Conservation (phyloP, 2,888 invertebrate species). For the Drosophila neotestacea region DNA sequence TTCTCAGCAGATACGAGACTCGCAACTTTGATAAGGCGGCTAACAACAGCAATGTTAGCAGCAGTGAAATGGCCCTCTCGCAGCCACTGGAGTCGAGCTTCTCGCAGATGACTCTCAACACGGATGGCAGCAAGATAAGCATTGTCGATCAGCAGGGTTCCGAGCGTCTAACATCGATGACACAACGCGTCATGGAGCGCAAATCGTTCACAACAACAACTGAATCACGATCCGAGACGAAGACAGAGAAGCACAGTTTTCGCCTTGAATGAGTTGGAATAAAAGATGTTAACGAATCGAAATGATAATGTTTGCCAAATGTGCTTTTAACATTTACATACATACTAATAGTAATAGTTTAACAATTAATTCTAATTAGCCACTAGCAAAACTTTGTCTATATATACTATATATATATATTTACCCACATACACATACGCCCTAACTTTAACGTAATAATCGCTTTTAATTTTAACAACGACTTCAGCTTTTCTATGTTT, state of each 20-base stretch:
- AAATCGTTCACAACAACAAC: constrained; percentile 85
- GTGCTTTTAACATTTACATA: constrained; percentile 83
- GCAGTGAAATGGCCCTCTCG: constrained; percentile 66
- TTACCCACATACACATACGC: constrained; percentile 29
- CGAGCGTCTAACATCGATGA: constrained; percentile 84
- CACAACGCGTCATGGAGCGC: constrained; percentile 85
- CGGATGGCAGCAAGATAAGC: constrained; percentile 83
- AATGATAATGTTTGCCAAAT: constrained; percentile 78
- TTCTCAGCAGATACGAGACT: constrained; percentile 83
- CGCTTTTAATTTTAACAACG: constrained; percentile 11
- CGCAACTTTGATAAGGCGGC: constrained; percentile 83
- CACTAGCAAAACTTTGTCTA: constrained; percentile 68
- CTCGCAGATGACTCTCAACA: constrained; percentile 83
- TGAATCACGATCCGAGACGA: constrained; percentile 84
- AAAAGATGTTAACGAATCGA: constrained; percentile 23
- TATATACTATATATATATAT: constrained; percentile 44
- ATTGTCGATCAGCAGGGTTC: constrained; percentile 84
- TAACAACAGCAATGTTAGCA: constrained; percentile 50
- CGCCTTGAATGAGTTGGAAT: constrained; percentile 81
- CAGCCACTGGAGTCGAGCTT: constrained; percentile 84
- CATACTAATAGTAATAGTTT: constrained; percentile 79
- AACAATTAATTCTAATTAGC: constrained; percentile 77
- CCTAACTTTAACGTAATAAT: constrained; percentile 42
- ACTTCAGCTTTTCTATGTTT: constrained; percentile 30
- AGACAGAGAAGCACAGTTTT: constrained; percentile 85